Percentiles rank a stretch among this genome's conserved stretches.
These are phyloP conservation scores for Callosobruchus maculatus DNA, from an alignment of 2,888 invertebrate species.

Conservation along the genomic window DNA sequence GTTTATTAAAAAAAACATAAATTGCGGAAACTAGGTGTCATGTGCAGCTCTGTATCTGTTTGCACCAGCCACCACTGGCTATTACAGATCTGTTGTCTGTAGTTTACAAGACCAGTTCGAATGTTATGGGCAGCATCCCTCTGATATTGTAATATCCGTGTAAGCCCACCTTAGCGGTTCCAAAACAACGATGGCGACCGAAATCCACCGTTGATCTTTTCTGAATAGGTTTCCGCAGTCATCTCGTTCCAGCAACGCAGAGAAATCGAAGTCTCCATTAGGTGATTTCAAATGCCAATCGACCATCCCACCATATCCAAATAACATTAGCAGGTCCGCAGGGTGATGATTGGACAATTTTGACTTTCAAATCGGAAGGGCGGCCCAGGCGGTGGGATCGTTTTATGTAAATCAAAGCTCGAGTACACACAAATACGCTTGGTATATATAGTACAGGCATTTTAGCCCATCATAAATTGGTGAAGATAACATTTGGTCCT, in stretches of 20 bases:
- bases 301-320: background rate
- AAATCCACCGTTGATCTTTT: background rate
- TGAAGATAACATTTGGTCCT: too few relatives aligned
- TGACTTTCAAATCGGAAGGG: background rate
- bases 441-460: background rate
- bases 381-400: background rate
- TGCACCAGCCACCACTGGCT: too few relatives aligned
- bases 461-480: background rate
- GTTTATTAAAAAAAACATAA: too few relatives aligned
- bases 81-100: too few relatives aligned
- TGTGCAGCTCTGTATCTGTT: too few relatives aligned
- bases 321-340: background rate
- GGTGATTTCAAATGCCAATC: background rate
- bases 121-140: too few relatives aligned
- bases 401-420: background rate
- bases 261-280: background rate
- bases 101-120: too few relatives aligned
- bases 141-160: too few relatives aligned
- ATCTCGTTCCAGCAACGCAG: background rate
- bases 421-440: background rate
- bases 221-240: background rate
- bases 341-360: background rate
- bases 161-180: too few relatives aligned
- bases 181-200: background rate
- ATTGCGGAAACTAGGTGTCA: too few relatives aligned